These are phyloP conservation scores for Axinella damicornis DNA, from an alignment of 37 sponge, comb jelly and placozoan species.

Conservation along the genomic window DNA sequence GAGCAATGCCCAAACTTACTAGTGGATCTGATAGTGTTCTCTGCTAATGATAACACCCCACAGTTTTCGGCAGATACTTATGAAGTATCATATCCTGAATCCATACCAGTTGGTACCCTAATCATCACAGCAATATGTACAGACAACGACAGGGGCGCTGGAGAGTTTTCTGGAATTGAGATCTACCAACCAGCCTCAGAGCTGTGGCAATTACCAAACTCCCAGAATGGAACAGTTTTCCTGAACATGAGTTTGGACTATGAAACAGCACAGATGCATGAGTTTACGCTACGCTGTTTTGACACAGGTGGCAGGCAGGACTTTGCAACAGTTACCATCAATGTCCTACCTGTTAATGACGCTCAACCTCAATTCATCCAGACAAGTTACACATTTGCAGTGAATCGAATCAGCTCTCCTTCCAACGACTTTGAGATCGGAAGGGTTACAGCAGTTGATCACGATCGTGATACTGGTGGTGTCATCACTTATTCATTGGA, in stretches of 20 bases:
- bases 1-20: constrained; percentile 4
- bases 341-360: constrained; percentile 66
- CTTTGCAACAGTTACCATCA: neutral
- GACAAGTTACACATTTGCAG: constrained; percentile 1
- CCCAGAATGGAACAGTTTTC: neutral
- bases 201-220: no score
- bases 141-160: constrained; percentile 40
- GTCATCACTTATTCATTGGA: neutral
- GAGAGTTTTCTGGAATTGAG: constrained; percentile 4
- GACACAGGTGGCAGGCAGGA: neutral
- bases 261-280: neutral
- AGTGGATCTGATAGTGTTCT: neutral
- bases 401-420: constrained; percentile 10
- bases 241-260: neutral
- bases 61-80: constrained; percentile 25
- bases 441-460: constrained; percentile 14
- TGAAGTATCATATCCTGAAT: constrained; percentile 49
- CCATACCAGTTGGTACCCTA: neutral
- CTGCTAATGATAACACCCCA: constrained; percentile 65
- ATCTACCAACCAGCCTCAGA: neutral
- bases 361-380: constrained; percentile 1
- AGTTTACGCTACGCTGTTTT: neutral
- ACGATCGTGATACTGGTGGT: neutral
- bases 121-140: constrained; percentile 21
- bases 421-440: constrained; percentile 7